Percentiles rank a stretch among this genome's conserved stretches.
Evolutionary conservation across 1,140 invertebrate species (phyloP).

Genomic region (Pseudomyrmex dendroicus): DNA sequence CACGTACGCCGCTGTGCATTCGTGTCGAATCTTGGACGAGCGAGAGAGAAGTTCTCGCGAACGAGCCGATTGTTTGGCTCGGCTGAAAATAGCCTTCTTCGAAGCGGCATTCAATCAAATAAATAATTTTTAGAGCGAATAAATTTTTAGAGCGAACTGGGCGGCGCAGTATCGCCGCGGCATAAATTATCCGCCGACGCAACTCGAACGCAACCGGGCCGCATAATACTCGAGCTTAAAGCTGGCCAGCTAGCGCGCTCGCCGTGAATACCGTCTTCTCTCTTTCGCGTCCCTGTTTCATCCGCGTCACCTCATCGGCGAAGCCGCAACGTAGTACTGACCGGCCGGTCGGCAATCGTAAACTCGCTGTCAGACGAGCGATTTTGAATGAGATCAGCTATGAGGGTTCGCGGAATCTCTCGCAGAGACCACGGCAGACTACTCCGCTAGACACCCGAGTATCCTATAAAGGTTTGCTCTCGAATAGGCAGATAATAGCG

Average conservation of each 20-base stretch:
- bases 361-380: conserved; percentile 61
- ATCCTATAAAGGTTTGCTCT: conserved; percentile 63
- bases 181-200: conserved; percentile 83
- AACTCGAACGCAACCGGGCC: conserved; percentile 68
- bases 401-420: conserved; percentile 62
- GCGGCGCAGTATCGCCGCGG: conserved; percentile 76
- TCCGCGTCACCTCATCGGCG: background rate
- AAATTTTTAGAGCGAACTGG: conserved; percentile 79
- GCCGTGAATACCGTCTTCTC: conserved; percentile 30
- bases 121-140: conserved; percentile 80
- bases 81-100: conserved; percentile 73
- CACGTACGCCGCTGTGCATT: conserved; percentile 41
- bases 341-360: conserved; percentile 51
- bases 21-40: conserved; percentile 6
- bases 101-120: conserved; percentile 79
- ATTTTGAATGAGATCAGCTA: conserved; percentile 56
- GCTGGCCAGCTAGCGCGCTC: conserved; percentile 59
- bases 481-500: conserved; percentile 59
- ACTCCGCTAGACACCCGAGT: conserved; percentile 36
- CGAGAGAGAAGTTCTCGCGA: conserved; percentile 31
- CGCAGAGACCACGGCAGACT: conserved; percentile 57
- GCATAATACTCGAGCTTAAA: conserved; percentile 65
- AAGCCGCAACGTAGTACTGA: conserved; percentile 23
- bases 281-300: background rate
- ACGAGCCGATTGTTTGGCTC: conserved; percentile 35